Evolutionary conservation across 2,797 vertebrate genomes (phyloP).

Genomic region (Peromyscus melanophrys): DNA sequence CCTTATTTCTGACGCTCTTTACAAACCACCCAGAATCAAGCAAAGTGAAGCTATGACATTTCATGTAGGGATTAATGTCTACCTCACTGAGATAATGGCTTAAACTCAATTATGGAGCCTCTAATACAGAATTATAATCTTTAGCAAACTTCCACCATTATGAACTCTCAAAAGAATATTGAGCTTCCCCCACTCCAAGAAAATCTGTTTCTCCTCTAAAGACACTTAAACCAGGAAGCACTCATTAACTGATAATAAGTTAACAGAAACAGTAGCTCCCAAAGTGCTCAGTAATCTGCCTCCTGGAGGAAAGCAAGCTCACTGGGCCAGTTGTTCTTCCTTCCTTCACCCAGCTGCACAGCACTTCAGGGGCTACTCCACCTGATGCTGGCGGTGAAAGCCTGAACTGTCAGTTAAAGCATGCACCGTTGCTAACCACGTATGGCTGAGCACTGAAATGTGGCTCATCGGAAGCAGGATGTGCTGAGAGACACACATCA

Average conservation of each 20-base stretch:
- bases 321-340: not conserved
- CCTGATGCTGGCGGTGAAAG: not conserved
- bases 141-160: not conserved
- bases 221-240: not conserved
- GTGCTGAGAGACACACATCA: not conserved
- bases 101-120: not conserved
- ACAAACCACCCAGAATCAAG: not conserved
- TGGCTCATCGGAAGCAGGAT: not conserved
- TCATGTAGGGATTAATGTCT: not conserved
- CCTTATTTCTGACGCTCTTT: constrained; percentile 31
- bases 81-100: not conserved
- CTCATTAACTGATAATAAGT: not conserved
- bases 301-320: not conserved
- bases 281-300: not conserved
- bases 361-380: not conserved
- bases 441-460: not conserved
- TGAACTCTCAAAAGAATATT: not conserved
- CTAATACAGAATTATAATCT: constrained; percentile 1
- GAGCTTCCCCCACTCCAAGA: not conserved
- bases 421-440: not conserved
- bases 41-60: not conserved
- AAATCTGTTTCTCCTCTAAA: constrained; percentile 26
- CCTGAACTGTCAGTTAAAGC: not conserved
- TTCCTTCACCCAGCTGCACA: not conserved
- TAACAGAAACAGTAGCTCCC: constrained; percentile 18